phyloP scores from a whole-genome alignment of 92 coral and sea anemone species.

The Phymanthus crucifer region DNA sequence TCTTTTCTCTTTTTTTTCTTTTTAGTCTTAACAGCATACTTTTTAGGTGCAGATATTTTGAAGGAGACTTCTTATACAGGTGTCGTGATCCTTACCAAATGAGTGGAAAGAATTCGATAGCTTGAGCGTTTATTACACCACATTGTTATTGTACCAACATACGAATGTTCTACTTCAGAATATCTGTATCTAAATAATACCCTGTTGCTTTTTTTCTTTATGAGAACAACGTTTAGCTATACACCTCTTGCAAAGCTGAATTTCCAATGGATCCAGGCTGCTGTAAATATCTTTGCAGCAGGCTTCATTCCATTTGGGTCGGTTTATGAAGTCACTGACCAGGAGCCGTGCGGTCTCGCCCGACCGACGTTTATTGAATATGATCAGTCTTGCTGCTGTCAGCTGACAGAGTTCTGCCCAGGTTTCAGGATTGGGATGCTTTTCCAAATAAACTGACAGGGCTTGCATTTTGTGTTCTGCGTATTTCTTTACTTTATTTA shows the following conservation, averaged over 20 bases:
- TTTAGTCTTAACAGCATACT: too few species aligned
- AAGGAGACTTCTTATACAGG: too few species aligned
- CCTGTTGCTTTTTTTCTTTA: background rate
- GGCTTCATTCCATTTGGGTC: slow-evolving; percentile 32
- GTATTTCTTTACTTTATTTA: background rate
- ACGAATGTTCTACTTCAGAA: background rate
- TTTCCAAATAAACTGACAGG: background rate
- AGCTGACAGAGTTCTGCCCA: background rate
- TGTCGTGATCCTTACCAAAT: too few species aligned
- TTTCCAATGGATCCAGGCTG: slow-evolving; percentile 29
- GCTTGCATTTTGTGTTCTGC: background rate
- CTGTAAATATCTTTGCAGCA: slow-evolving; percentile 1
- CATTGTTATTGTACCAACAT: too few species aligned
- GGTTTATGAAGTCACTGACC: background rate
- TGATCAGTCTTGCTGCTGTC: slow-evolving; percentile 6
- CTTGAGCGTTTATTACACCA: too few species aligned
- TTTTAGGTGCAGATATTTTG: too few species aligned
- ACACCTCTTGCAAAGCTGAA: slow-evolving; percentile 47
- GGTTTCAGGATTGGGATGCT: background rate
- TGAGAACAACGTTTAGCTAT: background rate
- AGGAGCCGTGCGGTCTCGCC: slow-evolving; percentile 39
- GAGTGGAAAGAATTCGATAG: too few species aligned
- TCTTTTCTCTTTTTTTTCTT: too few species aligned
- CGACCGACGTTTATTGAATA: slow-evolving; percentile 43
- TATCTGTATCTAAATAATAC: too few species aligned